Evolutionary conservation across 2,797 vertebrate genomes (phyloP).

Genomic region (Galago senegalensis): DNA sequence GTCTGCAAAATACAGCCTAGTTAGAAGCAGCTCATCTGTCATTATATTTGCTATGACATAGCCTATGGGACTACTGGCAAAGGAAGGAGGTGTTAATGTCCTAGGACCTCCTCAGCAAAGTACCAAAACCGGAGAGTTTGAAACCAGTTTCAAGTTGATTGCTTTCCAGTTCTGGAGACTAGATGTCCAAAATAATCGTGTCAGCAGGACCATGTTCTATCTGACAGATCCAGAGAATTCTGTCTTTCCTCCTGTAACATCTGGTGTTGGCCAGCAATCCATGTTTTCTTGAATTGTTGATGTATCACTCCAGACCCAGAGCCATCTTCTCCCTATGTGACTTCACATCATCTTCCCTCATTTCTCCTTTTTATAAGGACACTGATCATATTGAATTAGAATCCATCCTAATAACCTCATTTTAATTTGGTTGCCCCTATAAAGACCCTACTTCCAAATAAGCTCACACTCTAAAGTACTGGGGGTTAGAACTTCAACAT

Average conservation of each 20-base stretch:
- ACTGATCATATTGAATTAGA: neutral
- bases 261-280: neutral
- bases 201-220: neutral
- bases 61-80: neutral
- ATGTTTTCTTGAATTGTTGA: neutral
- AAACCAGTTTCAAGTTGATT: neutral
- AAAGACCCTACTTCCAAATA: slow-evolving; percentile 9
- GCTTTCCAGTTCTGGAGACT: neutral
- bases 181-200: neutral
- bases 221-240: neutral
- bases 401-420: neutral
- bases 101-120: neutral
- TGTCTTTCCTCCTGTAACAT: neutral
- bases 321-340: neutral
- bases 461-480: neutral
- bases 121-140: neutral
- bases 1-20: neutral
- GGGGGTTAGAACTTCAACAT: neutral
- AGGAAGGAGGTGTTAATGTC: neutral
- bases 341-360: neutral
- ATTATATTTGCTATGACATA: neutral
- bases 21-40: neutral
- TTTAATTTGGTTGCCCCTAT: neutral
- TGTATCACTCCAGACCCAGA: neutral
- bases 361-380: neutral